phyloP scores from a whole-genome alignment of 2,797 vertebrate genomes.

The Microhierax caerulescens region DNA sequence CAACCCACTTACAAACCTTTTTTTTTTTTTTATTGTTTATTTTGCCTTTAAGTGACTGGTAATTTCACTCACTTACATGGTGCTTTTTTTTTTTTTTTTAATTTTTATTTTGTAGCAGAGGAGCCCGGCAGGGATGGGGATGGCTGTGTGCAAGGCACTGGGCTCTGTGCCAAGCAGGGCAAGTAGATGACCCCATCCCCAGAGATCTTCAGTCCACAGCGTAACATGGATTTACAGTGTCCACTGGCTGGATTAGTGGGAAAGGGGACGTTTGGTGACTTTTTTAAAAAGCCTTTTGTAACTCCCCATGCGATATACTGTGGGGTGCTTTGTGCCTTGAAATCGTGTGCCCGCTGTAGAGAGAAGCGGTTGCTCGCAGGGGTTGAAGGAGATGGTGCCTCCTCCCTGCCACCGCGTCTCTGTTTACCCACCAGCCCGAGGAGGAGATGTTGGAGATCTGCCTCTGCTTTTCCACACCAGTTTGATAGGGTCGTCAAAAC shows the following conservation, averaged over 20 bases:
- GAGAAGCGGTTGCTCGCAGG: fast-evolving
- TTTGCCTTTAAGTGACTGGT: slow-evolving; percentile 7
- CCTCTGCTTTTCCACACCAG: not conserved
- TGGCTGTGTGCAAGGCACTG: not conserved
- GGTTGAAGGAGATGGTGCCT: not conserved
- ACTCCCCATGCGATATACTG: not conserved
- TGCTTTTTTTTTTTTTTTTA: not conserved
- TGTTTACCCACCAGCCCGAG: not conserved
- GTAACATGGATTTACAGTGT: not conserved
- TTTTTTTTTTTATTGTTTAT: not conserved
- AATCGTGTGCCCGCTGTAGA: not conserved
- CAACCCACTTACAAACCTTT: not conserved
- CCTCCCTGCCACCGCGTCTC: not conserved
- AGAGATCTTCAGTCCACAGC: not conserved
- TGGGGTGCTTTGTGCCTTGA: not conserved
- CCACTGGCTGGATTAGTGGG: not conserved
- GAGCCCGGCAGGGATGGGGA: not conserved
- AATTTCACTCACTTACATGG: not conserved
- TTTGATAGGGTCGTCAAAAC: not conserved
- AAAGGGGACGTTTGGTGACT: not conserved
- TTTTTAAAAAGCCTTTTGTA: not conserved
- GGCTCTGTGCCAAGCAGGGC: not conserved
- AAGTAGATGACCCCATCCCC: not conserved
- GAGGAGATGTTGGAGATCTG: not conserved
- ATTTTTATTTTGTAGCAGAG: not conserved